Percentiles rank a stretch among this genome's conserved stretches.
Conservation (phyloP, 1,140 invertebrate genomes). For the Bombus ignitus region DNA sequence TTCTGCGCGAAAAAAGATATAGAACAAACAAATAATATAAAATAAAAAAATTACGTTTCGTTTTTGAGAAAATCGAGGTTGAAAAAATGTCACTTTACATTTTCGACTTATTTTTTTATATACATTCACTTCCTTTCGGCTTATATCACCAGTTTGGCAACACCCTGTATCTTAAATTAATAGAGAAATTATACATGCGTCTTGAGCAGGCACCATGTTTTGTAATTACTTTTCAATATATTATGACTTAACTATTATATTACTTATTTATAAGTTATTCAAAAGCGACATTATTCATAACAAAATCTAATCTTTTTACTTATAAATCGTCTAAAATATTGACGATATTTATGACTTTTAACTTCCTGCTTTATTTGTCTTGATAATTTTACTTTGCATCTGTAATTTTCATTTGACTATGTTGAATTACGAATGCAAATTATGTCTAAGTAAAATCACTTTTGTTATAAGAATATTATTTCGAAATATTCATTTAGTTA, state of each 20-base stretch:
- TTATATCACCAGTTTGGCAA: too few relatives aligned
- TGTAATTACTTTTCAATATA: neutral
- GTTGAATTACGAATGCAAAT: slow-evolving; percentile 1
- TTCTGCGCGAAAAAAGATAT: too few relatives aligned
- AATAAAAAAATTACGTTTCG: too few relatives aligned
- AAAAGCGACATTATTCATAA: neutral
- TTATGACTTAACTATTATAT: neutral
- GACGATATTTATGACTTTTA: neutral
- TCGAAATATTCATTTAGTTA: too few relatives aligned
- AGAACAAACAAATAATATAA: too few relatives aligned
- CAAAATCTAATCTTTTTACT: neutral
- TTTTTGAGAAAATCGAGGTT: too few relatives aligned
- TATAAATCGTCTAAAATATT: neutral
- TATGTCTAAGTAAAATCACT: neutral
- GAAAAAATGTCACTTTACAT: too few relatives aligned
- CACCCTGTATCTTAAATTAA: slow-evolving; percentile 11
- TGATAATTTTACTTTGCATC: neutral
- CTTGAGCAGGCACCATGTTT: neutral
- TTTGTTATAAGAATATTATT: slow-evolving; percentile 5
- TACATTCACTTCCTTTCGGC: too few relatives aligned
- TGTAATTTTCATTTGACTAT: neutral
- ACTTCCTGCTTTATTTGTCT: neutral
- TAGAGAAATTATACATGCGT: neutral
- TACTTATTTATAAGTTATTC: neutral
- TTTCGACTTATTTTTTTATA: too few relatives aligned